phyloP scores from a whole-genome alignment of 2,113 vertebrate genomes.

The Raja brachyura region DNA sequence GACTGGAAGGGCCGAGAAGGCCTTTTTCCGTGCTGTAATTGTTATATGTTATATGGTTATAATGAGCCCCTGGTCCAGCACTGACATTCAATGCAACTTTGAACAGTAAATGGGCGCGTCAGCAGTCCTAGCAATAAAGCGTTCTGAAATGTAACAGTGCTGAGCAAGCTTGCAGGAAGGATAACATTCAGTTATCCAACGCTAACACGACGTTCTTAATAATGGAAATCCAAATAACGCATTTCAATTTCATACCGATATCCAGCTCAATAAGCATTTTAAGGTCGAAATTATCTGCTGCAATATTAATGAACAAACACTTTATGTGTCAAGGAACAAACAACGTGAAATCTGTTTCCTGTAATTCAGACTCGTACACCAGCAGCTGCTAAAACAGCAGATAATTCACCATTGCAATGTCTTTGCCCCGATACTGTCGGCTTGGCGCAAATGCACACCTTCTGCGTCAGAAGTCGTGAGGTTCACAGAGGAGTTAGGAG shows the following conservation, averaged over 20 bases:
- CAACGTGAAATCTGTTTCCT: background rate
- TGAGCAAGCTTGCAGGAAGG: background rate
- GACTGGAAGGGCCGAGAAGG: too few relatives aligned
- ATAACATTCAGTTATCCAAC: background rate
- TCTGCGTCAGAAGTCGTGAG: background rate
- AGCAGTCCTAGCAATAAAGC: background rate
- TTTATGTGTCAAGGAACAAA: background rate
- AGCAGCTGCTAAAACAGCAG: background rate
- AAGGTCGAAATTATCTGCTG: background rate
- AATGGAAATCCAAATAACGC: background rate
- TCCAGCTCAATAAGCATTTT: background rate
- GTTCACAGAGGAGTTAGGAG: too few relatives aligned
- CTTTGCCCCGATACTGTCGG: background rate
- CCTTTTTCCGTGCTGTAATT: too few relatives aligned
- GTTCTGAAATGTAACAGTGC: background rate
- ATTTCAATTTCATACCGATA: constrained; percentile 8
- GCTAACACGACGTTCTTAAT: background rate
- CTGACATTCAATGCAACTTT: background rate
- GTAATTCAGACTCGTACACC: background rate
- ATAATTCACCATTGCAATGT: background rate
- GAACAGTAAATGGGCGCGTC: background rate
- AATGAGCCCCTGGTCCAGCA: too few relatives aligned
- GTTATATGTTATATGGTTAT: too few relatives aligned
- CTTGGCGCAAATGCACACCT: background rate
- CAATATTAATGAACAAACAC: background rate